phyloP scores from a whole-genome alignment of 2,113 vertebrate species.

The Gymnogyps californianus region DNA sequence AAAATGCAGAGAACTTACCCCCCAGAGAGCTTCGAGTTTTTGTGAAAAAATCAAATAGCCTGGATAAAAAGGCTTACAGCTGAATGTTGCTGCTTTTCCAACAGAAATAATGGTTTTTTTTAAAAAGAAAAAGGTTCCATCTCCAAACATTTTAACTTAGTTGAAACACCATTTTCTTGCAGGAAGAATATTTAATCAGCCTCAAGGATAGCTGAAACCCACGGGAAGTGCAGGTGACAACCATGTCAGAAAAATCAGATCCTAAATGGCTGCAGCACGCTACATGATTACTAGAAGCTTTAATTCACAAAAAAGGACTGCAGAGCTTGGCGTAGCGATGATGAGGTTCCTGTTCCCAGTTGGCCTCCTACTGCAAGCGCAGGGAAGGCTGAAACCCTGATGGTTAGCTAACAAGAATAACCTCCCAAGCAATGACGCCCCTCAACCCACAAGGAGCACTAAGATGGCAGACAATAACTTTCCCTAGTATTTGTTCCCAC shows the following conservation, averaged over 20 bases:
- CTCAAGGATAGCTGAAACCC: neutral
- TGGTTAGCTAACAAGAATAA: neutral
- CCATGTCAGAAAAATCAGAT: neutral
- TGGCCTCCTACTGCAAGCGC: neutral
- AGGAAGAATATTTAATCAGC: neutral
- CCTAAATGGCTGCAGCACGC: neutral
- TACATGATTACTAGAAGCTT: neutral
- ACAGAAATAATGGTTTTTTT: neutral
- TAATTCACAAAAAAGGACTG: neutral
- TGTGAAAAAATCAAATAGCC: neutral
- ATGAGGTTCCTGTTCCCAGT: neutral
- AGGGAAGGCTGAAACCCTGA: neutral
- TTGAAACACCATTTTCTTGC: neutral
- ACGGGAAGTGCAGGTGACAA: neutral
- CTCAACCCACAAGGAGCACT: rapidly evolving
- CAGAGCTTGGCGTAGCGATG: neutral
- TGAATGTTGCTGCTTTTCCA: neutral
- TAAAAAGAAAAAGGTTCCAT: neutral
- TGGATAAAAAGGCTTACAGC: neutral
- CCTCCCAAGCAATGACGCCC: neutral
- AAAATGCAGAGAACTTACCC: neutral
- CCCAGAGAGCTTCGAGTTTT: neutral
- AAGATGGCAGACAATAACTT: neutral
- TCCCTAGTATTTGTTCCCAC: neutral
- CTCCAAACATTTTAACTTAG: neutral